Evolutionary conservation across 1,140 invertebrate species (phyloP).

Genomic region (Ylistrum balloti): DNA sequence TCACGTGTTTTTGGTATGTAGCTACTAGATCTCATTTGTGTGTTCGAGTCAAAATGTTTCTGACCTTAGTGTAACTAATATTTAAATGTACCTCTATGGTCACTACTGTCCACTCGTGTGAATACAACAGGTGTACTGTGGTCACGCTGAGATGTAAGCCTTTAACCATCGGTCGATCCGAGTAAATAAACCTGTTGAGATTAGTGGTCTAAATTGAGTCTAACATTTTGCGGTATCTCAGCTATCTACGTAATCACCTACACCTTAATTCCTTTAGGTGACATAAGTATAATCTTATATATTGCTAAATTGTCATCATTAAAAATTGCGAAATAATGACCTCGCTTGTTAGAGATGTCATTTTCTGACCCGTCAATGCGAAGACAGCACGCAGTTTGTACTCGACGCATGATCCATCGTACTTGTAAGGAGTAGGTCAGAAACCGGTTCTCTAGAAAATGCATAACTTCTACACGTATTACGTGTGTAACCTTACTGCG

Average conservation of each 20-base stretch:
- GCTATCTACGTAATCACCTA: neutral
- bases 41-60: no score
- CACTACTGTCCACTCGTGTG: neutral
- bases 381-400: neutral
- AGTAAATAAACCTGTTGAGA: constrained; percentile 12
- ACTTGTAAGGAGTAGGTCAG: neutral
- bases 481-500: neutral
- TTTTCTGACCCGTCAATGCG: neutral
- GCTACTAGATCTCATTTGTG: no score
- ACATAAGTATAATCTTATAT: no score
- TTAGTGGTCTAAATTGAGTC: neutral
- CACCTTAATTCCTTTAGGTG: neutral
- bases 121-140: neutral
- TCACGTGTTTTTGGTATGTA: neutral
- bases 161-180: neutral
- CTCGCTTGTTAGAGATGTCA: neutral
- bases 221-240: neutral
- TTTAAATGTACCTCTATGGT: neutral
- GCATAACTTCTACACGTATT: neutral
- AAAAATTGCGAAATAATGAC: neutral
- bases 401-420: neutral
- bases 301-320: no score
- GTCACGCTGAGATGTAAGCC: neutral
- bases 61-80: no score
- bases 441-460: neutral